These are phyloP conservation scores for Peromyscus eremicus DNA, from an alignment of 2,797 vertebrate genomes.

Conservation along the genomic window DNA sequence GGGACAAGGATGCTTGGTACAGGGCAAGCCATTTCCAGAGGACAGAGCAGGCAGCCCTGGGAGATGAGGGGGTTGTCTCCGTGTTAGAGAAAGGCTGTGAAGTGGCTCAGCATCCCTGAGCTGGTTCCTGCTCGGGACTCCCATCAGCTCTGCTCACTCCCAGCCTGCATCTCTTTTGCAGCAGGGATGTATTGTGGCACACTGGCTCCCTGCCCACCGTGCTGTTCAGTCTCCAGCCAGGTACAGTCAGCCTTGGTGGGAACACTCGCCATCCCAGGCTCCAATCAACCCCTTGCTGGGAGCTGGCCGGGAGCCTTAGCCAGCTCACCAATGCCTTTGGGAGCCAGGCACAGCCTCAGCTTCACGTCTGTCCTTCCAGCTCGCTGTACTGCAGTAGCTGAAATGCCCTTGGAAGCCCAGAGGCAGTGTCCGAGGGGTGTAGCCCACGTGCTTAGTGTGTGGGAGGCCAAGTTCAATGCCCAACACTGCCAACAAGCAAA, in stretches of 20 bases:
- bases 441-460: neutral
- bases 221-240: neutral
- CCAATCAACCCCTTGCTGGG: neutral
- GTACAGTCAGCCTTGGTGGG: rapidly evolving
- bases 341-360: neutral
- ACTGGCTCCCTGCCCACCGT: rapidly evolving
- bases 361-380: neutral
- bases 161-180: neutral
- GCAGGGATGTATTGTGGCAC: neutral
- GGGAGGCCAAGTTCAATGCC: neutral
- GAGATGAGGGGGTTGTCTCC: neutral
- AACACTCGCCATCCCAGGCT: neutral
- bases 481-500: neutral
- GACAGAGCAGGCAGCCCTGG: neutral
- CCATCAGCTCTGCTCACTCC: neutral
- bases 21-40: neutral
- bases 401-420: slow-evolving; percentile 2
- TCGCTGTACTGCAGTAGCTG: neutral
- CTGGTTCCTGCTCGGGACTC: neutral
- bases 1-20: neutral
- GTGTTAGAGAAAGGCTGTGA: neutral
- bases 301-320: neutral
- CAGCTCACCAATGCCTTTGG: neutral
- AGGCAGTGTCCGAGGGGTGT: neutral
- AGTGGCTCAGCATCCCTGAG: neutral